Percentiles rank a stretch among this genome's conserved stretches.
Conservation (phyloP, 2,797 vertebrate species). For the Ataeniobius toweri region DNA sequence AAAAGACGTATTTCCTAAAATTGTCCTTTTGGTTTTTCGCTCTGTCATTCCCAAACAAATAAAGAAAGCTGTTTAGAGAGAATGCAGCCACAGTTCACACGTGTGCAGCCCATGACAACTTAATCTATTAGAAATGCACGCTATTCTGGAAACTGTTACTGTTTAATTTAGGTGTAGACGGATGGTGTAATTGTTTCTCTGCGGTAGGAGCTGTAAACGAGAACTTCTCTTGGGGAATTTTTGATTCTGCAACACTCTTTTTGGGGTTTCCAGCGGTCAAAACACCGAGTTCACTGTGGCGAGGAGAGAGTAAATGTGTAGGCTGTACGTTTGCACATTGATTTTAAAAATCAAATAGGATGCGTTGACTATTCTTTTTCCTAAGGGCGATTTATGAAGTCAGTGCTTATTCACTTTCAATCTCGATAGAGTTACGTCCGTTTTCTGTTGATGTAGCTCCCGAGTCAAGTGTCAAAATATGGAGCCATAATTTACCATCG, state of each 20-base stretch:
- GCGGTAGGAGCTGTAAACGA: conserved; percentile 18
- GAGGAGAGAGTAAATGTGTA: neutral
- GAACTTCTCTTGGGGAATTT: conserved; percentile 42
- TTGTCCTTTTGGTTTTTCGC: conserved; percentile 12
- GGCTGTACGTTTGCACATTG: neutral
- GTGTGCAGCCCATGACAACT: neutral
- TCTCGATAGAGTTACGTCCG: conserved; percentile 9
- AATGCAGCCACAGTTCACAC: neutral
- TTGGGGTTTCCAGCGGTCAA: conserved; percentile 27
- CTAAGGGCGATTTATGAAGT: neutral
- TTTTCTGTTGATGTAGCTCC: conserved; percentile 2
- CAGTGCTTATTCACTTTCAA: neutral
- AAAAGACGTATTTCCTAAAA: neutral
- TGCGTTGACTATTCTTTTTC: neutral
- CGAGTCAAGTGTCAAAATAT: conserved; percentile 10
- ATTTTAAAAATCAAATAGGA: neutral
- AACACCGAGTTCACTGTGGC: neutral
- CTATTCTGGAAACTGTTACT: neutral
- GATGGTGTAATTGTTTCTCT: neutral
- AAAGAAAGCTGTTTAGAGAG: neutral
- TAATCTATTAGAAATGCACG: neutral
- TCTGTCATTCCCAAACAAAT: neutral
- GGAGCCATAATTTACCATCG: neutral
- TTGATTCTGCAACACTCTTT: conserved; percentile 19
- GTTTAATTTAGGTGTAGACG: conserved; percentile 2